Percentiles rank a stretch among this genome's conserved stretches.
Conservation (phyloP, 1,140 invertebrate species). For the Cyphomyrmex costatus region DNA sequence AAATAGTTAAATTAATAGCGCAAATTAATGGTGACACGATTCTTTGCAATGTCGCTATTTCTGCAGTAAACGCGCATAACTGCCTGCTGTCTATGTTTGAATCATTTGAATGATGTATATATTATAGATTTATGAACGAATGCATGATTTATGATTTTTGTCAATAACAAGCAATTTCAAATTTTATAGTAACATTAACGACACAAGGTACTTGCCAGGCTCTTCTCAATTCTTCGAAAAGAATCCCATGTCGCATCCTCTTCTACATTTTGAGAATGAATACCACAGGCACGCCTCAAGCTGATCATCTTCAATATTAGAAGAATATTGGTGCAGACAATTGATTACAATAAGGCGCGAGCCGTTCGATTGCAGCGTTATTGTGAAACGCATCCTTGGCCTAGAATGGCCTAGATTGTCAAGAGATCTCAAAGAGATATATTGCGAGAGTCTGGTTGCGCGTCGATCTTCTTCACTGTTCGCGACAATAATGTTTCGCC, state of each 20-base stretch:
- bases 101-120: neutral
- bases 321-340: neutral
- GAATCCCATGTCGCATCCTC: neutral
- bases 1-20: neutral
- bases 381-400: slow-evolving; percentile 3
- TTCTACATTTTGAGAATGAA: neutral
- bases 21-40: neutral
- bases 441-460: neutral
- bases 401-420: neutral
- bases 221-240: neutral
- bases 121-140: neutral
- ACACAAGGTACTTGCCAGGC: neutral
- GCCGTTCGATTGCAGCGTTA: neutral
- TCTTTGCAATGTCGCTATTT: neutral
- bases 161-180: neutral
- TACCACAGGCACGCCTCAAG: neutral
- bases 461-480: slow-evolving; percentile 3
- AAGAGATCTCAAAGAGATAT: slow-evolving; percentile 1
- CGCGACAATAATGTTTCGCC: neutral
- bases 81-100: neutral
- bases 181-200: neutral
- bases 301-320: neutral
- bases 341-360: neutral
- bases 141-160: neutral
- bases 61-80: neutral